Conservation (phyloP, 2,797 vertebrate genomes). For the Rhadinocentrus ornatus region DNA sequence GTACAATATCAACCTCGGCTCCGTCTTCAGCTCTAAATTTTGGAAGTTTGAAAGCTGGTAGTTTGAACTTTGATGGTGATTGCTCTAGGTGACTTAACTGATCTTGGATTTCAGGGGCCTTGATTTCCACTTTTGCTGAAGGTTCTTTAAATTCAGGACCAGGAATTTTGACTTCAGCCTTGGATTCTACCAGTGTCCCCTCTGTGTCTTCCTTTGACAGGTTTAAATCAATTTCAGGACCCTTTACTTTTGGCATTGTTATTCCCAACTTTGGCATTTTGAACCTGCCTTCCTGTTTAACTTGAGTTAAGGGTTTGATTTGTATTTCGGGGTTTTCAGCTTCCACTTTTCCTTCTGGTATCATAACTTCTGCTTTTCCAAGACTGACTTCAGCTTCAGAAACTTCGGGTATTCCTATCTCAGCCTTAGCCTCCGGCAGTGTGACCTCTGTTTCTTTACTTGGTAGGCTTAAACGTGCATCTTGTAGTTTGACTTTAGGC, state of each 20-base stretch:
- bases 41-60: slow-evolving; percentile 51
- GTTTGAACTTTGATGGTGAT: slow-evolving; percentile 54
- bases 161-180: slow-evolving; percentile 36
- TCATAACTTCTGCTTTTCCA: slow-evolving; percentile 35
- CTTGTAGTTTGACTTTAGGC: slow-evolving; percentile 48
- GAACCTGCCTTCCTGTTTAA: slow-evolving; percentile 30
- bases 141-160: slow-evolving; percentile 31
- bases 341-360: slow-evolving; percentile 37
- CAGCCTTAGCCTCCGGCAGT: slow-evolving; percentile 33
- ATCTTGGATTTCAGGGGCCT: slow-evolving; percentile 30
- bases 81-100: slow-evolving; percentile 22
- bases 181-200: slow-evolving; percentile 17
- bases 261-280: slow-evolving; percentile 16
- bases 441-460: slow-evolving; percentile 37
- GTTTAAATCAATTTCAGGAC: slow-evolving; percentile 37
- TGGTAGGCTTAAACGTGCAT: slow-evolving; percentile 37
- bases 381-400: slow-evolving; percentile 39
- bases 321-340: slow-evolving; percentile 30
- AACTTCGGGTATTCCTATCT: slow-evolving; percentile 12
- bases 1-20: background rate
- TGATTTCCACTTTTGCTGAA: slow-evolving; percentile 41
- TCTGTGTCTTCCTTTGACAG: slow-evolving; percentile 34
- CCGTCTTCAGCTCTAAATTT: slow-evolving; percentile 36
- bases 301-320: slow-evolving; percentile 18
- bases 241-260: slow-evolving; percentile 22